Evolutionary conservation across 2,888 invertebrate genomes (phyloP).

Genomic region (Meghimatium bilineatum): DNA sequence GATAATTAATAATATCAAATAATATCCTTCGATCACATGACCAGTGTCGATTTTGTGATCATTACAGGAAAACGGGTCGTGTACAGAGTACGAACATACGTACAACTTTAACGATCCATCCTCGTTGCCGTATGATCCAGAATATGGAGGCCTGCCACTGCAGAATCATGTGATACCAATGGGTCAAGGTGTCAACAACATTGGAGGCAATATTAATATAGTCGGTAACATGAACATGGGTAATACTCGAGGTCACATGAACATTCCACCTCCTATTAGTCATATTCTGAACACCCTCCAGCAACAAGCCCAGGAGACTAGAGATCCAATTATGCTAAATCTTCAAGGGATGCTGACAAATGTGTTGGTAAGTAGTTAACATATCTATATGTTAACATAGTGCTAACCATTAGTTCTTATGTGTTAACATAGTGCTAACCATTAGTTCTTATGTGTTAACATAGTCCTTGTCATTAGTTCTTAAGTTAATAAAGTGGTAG

Average conservation of each 20-base stretch:
- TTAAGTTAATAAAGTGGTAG: too few species aligned
- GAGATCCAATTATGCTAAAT: conserved; percentile 57
- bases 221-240: neutral
- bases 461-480: neutral
- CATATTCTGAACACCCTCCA: conserved; percentile 65
- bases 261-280: conserved; percentile 67
- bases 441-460: neutral
- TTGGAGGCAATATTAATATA: conserved; percentile 11
- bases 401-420: neutral
- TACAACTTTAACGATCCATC: conserved; percentile 50
- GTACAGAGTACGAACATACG: conserved; percentile 54
- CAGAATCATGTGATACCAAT: conserved; percentile 48
- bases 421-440: neutral
- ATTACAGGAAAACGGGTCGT: conserved; percentile 52
- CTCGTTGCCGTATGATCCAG: conserved; percentile 50
- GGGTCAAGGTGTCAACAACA: conserved; percentile 34
- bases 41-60: neutral
- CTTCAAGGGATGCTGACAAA: conserved; percentile 66
- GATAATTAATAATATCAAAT: too few species aligned
- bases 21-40: neutral
- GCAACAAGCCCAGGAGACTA: conserved; percentile 55
- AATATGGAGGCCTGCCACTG: conserved; percentile 46
- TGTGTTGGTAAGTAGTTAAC: conserved; percentile 60
- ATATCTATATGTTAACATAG: neutral
- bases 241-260: conserved; percentile 23